These are phyloP conservation scores for Yponomeuta plumbellus DNA, from an alignment of 2,888 invertebrate species.

Conservation along the genomic window DNA sequence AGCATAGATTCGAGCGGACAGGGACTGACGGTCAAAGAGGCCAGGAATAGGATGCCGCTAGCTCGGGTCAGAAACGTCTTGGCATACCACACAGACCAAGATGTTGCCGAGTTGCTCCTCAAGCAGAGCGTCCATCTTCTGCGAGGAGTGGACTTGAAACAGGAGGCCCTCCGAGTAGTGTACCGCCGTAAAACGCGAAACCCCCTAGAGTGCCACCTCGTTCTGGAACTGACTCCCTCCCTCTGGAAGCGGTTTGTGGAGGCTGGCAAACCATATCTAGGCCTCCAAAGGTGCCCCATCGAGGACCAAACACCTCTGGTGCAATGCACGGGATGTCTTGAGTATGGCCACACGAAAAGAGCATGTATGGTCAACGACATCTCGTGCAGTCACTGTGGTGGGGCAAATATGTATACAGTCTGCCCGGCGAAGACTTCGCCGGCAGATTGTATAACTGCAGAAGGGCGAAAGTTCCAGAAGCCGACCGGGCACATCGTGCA, in stretches of 20 bases:
- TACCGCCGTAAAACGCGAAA: constrained; percentile 28
- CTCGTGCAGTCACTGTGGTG: constrained; percentile 29
- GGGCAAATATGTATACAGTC: constrained; percentile 19
- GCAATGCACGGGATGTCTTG: constrained; percentile 27
- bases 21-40: constrained; percentile 15
- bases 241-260: constrained; percentile 21
- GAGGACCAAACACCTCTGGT: constrained; percentile 18
- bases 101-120: constrained; percentile 17
- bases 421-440: constrained; percentile 13
- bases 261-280: constrained; percentile 11
- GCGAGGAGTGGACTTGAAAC: constrained; percentile 13
- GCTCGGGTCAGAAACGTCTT: constrained; percentile 20
- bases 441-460: constrained; percentile 22
- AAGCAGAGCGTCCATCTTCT: constrained; percentile 21
- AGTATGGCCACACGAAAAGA: constrained; percentile 28
- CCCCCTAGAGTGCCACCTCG: constrained; percentile 23
- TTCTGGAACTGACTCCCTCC: constrained; percentile 25
- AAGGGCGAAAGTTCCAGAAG: neutral
- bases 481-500: constrained; percentile 15
- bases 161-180: constrained; percentile 16
- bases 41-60: constrained; percentile 18
- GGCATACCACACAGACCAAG: constrained; percentile 19
- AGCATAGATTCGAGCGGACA: neutral
- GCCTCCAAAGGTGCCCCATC: constrained; percentile 8
- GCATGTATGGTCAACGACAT: constrained; percentile 24